phyloP scores from a whole-genome alignment of 2,888 invertebrate genomes.

The Acronicta aceris region DNA sequence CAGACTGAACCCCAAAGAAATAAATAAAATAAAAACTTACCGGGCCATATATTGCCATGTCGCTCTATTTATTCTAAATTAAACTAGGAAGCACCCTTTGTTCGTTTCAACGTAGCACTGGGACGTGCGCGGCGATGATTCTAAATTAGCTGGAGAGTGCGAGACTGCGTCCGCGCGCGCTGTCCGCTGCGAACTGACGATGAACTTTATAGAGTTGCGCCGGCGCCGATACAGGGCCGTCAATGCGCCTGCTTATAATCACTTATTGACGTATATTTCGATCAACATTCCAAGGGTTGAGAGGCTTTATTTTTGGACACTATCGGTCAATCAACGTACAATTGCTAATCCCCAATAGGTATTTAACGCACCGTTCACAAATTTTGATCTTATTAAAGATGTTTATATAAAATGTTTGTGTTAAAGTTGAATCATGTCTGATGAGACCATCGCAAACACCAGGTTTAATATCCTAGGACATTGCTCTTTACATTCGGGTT shows the following conservation, averaged over 20 bases:
- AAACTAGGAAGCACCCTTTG: conserved; percentile 79
- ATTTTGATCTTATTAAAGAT: conserved; percentile 20
- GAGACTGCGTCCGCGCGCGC: conserved; percentile 73
- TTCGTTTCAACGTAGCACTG: conserved; percentile 69
- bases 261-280: conserved; percentile 66
- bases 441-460: conserved; percentile 32
- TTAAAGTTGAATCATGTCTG: conserved; percentile 20
- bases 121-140: conserved; percentile 60
- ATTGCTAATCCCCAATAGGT: conserved; percentile 12
- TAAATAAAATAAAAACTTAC: conserved; percentile 68
- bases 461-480: conserved; percentile 63
- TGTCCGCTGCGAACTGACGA: conserved; percentile 62
- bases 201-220: conserved; percentile 73
- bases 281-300: conserved; percentile 77
- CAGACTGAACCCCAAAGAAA: conserved; percentile 10
- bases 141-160: conserved; percentile 48
- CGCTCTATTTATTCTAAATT: conserved; percentile 78
- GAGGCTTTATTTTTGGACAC: conserved; percentile 74
- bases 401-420: conserved; percentile 16
- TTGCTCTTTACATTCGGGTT: conserved; percentile 79
- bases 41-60: conserved; percentile 74
- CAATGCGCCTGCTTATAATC: conserved; percentile 71
- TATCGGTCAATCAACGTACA: conserved; percentile 67
- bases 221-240: conserved; percentile 64
- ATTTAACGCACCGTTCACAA: conserved; percentile 24